Percentiles rank a stretch among this genome's conserved stretches.
phyloP scores from a whole-genome alignment of 1,140 invertebrate species.

The Bacillus rossius region DNA sequence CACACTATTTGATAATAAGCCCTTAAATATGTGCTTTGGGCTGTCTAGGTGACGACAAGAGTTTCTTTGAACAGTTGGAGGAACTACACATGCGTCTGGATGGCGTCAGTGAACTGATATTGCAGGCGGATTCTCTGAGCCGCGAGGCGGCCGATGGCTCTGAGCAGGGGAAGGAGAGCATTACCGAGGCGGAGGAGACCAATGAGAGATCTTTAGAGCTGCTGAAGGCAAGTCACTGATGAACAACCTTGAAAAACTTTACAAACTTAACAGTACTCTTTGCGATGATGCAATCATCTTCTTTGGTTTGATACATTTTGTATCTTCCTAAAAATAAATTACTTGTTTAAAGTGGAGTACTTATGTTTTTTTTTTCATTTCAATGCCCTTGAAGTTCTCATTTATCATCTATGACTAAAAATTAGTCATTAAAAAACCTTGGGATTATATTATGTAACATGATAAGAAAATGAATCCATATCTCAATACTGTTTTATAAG shows the following conservation, averaged over 20 bases:
- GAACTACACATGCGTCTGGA: conserved; percentile 59
- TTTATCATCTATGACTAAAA: too few relatives aligned
- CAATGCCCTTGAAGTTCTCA: too few relatives aligned
- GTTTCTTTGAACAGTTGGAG: conserved; percentile 53
- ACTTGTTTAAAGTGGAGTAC: too few relatives aligned
- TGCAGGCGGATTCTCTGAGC: conserved; percentile 53
- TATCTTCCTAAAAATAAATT: too few relatives aligned
- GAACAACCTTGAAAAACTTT: conserved; percentile 2
- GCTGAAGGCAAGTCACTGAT: conserved; percentile 46
- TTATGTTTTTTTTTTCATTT: too few relatives aligned
- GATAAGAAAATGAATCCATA: too few relatives aligned
- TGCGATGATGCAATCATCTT: not conserved
- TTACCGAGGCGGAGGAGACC: conserved; percentile 67
- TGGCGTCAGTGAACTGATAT: conserved; percentile 57
- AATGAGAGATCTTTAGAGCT: conserved; percentile 65
- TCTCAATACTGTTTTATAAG: not conserved
- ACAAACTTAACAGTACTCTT: conserved; percentile 6
- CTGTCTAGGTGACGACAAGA: conserved; percentile 8
- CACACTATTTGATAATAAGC: too few relatives aligned
- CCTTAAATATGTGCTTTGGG: too few relatives aligned
- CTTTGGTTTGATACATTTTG: conserved; percentile 20
- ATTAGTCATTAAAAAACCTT: too few relatives aligned
- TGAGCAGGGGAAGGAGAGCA: conserved; percentile 56
- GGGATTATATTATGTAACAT: too few relatives aligned
- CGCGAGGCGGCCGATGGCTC: conserved; percentile 54